Percentiles rank a stretch among this genome's conserved stretches.
These are phyloP conservation scores for Cremastinae sp. DNA, from an alignment of 2,888 invertebrate species.

Conservation along the genomic window DNA sequence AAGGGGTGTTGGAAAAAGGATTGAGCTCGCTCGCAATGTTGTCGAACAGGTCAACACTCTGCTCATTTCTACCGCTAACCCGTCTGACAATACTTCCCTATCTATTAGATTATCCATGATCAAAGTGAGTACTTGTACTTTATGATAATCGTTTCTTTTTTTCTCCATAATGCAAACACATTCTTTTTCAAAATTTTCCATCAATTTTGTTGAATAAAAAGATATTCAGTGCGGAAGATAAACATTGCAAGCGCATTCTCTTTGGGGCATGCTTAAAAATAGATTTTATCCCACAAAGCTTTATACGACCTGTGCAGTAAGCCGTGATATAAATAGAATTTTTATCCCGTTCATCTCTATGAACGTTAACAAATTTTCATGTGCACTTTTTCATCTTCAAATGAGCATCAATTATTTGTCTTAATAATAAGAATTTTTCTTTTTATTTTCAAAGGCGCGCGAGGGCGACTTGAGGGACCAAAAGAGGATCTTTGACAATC, in stretches of 20 bases:
- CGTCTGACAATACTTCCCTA: constrained; percentile 85
- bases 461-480: constrained; percentile 83
- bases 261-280: constrained; percentile 56
- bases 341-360: constrained; percentile 21
- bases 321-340: constrained; percentile 51
- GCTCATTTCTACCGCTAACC: constrained; percentile 84
- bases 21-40: constrained; percentile 76
- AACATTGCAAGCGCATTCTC: constrained; percentile 6
- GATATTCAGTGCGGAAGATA: background rate
- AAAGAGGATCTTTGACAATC: constrained; percentile 81
- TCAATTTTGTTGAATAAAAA: constrained; percentile 33
- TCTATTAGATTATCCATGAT: constrained; percentile 85
- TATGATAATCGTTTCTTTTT: background rate
- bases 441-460: constrained; percentile 81
- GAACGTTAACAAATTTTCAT: constrained; percentile 18
- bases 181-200: too few relatives aligned
- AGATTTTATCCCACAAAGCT: constrained; percentile 54
- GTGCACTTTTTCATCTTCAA: constrained; percentile 14
- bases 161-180: background rate
- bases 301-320: constrained; percentile 46
- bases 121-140: constrained; percentile 82
- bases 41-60: constrained; percentile 81
- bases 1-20: constrained; percentile 62
- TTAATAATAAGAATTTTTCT: constrained; percentile 14
- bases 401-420: constrained; percentile 14